phyloP scores from a whole-genome alignment of 2,113 vertebrate species.

The Hirundichthys speculiger region DNA sequence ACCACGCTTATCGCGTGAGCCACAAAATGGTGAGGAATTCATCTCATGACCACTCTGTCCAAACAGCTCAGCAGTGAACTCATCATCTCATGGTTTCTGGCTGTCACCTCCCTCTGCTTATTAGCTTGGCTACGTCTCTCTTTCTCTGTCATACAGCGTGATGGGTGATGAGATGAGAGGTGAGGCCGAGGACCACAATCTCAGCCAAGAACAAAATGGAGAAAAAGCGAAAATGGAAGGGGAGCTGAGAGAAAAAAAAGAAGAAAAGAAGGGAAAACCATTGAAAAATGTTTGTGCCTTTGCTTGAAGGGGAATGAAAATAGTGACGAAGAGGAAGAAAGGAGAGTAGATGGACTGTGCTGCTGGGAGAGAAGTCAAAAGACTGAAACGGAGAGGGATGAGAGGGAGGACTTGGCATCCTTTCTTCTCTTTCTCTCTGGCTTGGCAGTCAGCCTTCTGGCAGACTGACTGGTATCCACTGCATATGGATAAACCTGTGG shows the following conservation, averaged over 20 bases:
- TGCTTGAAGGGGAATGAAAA: slow-evolving; percentile 48
- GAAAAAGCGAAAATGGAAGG: neutral
- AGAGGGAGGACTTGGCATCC: slow-evolving; percentile 47
- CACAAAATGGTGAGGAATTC: slow-evolving; percentile 54
- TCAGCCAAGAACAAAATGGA: slow-evolving; percentile 42
- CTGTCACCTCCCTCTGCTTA: slow-evolving; percentile 49
- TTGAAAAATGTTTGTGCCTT: slow-evolving; percentile 30
- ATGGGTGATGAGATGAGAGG: slow-evolving; percentile 51
- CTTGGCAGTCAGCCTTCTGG: slow-evolving; percentile 65
- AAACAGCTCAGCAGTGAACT: slow-evolving; percentile 44
- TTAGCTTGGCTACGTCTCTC: slow-evolving; percentile 45
- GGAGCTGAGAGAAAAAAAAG: neutral
- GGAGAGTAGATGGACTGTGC: slow-evolving; percentile 42
- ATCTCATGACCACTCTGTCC: slow-evolving; percentile 47
- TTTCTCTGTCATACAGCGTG: slow-evolving; percentile 13
- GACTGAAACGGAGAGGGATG: slow-evolving; percentile 44
- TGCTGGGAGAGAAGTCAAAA: slow-evolving; percentile 38
- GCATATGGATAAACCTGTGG: slow-evolving; percentile 58
- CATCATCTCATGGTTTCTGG: slow-evolving; percentile 47
- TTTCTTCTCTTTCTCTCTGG: slow-evolving; percentile 52
- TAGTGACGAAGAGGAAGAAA: slow-evolving; percentile 15
- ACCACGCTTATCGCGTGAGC: slow-evolving; percentile 36
- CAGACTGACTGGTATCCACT: slow-evolving; percentile 55
- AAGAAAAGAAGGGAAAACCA: slow-evolving; percentile 7
- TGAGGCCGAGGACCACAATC: slow-evolving; percentile 41